These are phyloP conservation scores for Acanthaster planci DNA, from an alignment of 35 echinoderm and acorn worm genomes.

Conservation along the genomic window DNA sequence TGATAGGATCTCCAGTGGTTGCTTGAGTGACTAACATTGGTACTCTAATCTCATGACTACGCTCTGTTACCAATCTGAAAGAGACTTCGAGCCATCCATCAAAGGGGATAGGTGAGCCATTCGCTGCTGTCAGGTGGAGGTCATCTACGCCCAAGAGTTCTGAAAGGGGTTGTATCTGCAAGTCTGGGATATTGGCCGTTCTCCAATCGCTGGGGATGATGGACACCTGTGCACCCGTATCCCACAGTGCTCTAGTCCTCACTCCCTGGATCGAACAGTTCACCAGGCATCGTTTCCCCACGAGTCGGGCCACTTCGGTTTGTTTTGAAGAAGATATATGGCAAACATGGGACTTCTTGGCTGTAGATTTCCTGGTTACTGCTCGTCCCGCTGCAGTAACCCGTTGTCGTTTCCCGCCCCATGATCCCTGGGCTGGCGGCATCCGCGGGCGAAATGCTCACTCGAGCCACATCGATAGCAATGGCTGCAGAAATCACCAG, in stretches of 20 bases:
- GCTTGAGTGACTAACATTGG: too few relatives aligned
- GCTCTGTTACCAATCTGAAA: too few relatives aligned
- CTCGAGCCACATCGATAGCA: constrained; percentile 57
- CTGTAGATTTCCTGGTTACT: not conserved
- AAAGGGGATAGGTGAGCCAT: constrained; percentile 50
- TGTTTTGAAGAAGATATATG: not conserved
- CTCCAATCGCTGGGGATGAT: constrained; percentile 32
- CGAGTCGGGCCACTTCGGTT: not conserved
- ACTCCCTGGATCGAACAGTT: not conserved
- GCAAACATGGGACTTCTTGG: not conserved
- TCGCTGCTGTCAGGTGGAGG: constrained; percentile 36
- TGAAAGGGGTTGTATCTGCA: not conserved
- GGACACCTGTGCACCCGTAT: constrained; percentile 62
- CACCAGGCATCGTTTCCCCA: not conserved
- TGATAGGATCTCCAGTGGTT: too few relatives aligned
- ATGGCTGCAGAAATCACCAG: constrained; percentile 17
- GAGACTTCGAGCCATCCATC: constrained; percentile 43
- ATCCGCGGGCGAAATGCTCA: constrained; percentile 55
- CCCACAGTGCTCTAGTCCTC: constrained; percentile 47
- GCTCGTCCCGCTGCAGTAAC: not conserved
- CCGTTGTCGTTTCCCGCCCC: too few relatives aligned
- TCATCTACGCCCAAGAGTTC: constrained; percentile 8
- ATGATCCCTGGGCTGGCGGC: not conserved
- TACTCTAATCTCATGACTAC: not conserved
- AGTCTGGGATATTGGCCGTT: not conserved